phyloP scores from a whole-genome alignment of 1,140 invertebrate species.

The Dreissena polymorpha region DNA sequence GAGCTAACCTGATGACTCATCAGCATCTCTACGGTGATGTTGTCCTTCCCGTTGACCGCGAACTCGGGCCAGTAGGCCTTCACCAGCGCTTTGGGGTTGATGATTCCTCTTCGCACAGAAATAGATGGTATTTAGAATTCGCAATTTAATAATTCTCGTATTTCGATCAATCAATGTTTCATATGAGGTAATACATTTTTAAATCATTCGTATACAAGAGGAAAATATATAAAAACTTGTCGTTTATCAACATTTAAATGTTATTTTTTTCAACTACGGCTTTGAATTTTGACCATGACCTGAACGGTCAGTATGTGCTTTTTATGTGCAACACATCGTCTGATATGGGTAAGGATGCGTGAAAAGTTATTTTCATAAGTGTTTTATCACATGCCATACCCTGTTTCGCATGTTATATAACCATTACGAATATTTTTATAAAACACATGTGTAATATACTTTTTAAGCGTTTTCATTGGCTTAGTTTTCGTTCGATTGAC shows the following conservation, averaged over 20 bases:
- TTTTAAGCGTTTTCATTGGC: too few relatives aligned
- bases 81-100: conserved; percentile 57
- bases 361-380: too few relatives aligned
- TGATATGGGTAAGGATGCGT: too few relatives aligned
- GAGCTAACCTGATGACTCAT: conserved; percentile 75
- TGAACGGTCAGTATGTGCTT: too few relatives aligned
- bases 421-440: too few relatives aligned
- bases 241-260: not conserved
- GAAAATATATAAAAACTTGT: not conserved
- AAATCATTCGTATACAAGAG: not conserved
- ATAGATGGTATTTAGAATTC: not conserved
- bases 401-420: too few relatives aligned
- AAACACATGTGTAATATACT: too few relatives aligned
- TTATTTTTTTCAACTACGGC: too few relatives aligned
- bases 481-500: too few relatives aligned
- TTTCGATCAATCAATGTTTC: not conserved
- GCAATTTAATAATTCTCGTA: not conserved
- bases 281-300: too few relatives aligned
- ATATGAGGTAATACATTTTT: not conserved
- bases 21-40: conserved; percentile 78
- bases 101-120: not conserved
- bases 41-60: conserved; percentile 77
- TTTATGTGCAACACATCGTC: too few relatives aligned
- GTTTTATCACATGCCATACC: too few relatives aligned
- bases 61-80: conserved; percentile 80